Evolutionary conservation across 2,797 vertebrate species (phyloP).

Genomic region (Tarsius wallacei): DNA sequence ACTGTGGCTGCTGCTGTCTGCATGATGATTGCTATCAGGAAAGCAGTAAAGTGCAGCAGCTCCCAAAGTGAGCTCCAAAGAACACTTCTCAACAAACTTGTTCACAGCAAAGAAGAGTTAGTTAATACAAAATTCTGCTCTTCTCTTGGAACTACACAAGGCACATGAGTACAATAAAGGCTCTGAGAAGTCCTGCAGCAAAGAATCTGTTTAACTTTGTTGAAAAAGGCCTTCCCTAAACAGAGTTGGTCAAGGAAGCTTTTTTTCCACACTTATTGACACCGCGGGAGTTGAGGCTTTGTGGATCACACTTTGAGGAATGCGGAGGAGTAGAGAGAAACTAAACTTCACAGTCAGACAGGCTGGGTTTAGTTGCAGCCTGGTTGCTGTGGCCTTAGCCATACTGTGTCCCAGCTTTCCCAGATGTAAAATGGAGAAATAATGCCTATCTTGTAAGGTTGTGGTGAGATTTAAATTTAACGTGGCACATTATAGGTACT

Average conservation of each 20-base stretch:
- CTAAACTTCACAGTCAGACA: not conserved
- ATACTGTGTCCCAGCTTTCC: not conserved
- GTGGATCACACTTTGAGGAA: not conserved
- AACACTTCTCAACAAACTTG: not conserved
- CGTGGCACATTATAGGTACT: not conserved
- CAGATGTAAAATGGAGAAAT: not conserved
- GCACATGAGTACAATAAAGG: not conserved
- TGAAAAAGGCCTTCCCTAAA: not conserved
- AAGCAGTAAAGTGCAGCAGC: not conserved
- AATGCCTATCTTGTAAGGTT: not conserved
- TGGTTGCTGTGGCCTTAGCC: not conserved
- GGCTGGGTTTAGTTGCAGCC: not conserved
- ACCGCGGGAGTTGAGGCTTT: not conserved
- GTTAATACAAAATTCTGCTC: not conserved
- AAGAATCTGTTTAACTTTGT: not conserved
- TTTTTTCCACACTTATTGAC: not conserved
- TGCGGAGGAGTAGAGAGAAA: not conserved
- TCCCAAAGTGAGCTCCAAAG: not conserved
- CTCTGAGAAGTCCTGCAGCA: conserved; percentile 14
- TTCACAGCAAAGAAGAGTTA: not conserved
- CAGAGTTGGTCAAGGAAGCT: not conserved
- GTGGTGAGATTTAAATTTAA: not conserved
- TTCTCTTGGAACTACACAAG: not conserved
- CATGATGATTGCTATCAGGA: not conserved
- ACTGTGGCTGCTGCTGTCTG: not conserved